Conservation (phyloP, 2,113 vertebrate species). For the Chaetorhynchus papuensis region DNA sequence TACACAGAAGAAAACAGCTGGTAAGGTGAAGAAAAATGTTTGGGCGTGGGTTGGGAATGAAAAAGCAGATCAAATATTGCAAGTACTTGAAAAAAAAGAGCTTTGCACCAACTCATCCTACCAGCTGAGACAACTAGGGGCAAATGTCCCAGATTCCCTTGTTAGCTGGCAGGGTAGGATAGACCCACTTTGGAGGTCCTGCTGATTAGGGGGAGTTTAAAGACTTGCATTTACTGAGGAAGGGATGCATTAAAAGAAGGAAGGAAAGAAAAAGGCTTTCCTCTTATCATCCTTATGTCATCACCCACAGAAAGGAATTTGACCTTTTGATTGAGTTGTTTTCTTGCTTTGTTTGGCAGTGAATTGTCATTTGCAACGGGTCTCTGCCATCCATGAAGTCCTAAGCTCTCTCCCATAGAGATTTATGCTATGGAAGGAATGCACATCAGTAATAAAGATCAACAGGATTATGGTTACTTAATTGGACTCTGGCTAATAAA, state of each 20-base stretch:
- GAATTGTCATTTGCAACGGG: constrained; percentile 41
- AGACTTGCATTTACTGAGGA: constrained; percentile 15
- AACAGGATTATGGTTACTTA: constrained; percentile 60
- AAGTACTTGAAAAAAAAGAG: background rate
- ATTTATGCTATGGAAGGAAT: constrained; percentile 65
- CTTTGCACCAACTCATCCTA: background rate
- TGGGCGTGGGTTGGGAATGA: background rate
- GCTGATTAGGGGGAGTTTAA: constrained; percentile 23
- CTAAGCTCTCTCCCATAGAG: constrained; percentile 45
- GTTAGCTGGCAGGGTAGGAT: background rate
- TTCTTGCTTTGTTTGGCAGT: constrained; percentile 59
- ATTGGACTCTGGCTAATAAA: constrained; percentile 29
- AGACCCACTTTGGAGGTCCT: background rate
- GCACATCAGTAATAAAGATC: constrained; percentile 52
- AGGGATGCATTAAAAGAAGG: constrained; percentile 31
- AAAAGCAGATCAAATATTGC: background rate
- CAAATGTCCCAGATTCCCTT: background rate
- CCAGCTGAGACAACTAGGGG: background rate
- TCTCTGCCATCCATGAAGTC: constrained; percentile 44
- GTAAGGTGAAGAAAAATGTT: background rate
- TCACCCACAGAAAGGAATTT: constrained; percentile 57
- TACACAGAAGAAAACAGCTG: background rate
- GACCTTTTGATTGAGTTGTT: constrained; percentile 63
- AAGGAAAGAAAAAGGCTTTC: constrained; percentile 46
- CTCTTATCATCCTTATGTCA: constrained; percentile 47